Evolutionary conservation across 2,888 invertebrate species (phyloP), one percentile per base, ranked within the genome.

Genomic region (Rugalucina vietnamica): DNA sequence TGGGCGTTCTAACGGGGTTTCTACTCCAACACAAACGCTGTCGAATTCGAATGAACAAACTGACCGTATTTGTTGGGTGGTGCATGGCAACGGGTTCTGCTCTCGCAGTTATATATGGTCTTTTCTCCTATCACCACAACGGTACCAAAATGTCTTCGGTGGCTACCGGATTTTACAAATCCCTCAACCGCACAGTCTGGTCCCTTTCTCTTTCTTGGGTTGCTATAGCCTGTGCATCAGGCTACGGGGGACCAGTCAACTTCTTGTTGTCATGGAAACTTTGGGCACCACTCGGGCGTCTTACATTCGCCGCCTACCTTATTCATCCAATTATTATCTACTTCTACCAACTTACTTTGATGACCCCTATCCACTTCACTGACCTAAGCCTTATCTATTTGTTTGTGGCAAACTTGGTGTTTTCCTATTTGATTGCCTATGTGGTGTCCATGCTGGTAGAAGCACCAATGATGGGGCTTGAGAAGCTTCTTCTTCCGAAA

Each of bases 261-360:
- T 96, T 96, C 0, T 95, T 98, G 72, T 96, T 99, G 54, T 97
- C 98, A 0, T 97, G 97, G 95, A 96, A 97, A 78, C 96, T 97
- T 0, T 96, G 98, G 91, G 96, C 98, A 91, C 99, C 99, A 0
- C 96, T 99, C 70, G 98, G 98, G 93, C 96, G 98, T 77, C 96
- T 99, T 86, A 98, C 99, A 0, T 99, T 98, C 95, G 98, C 98
- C 95, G 98, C 98, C 49, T 99, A 99, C 95, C 96, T 99, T 8
- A 82, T 93, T 14, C 93, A 93, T 74, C 92, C 92, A 1, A 85
- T 92, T 32, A 81, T 93, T 60, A 79, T 92, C 71, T 75, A 81
- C 36, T 75, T 76, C 27, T 88, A 77, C 72, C 75, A 72, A 54
- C 49, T 79, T 5, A 87, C 77, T 29, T 60, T 81, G 34, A 69